A percentile compares a stretch with the other conserved stretches of the same genome.
Evolutionary conservation across 1,140 invertebrate genomes (phyloP).

Genomic region (Platyscapa corneri): DNA sequence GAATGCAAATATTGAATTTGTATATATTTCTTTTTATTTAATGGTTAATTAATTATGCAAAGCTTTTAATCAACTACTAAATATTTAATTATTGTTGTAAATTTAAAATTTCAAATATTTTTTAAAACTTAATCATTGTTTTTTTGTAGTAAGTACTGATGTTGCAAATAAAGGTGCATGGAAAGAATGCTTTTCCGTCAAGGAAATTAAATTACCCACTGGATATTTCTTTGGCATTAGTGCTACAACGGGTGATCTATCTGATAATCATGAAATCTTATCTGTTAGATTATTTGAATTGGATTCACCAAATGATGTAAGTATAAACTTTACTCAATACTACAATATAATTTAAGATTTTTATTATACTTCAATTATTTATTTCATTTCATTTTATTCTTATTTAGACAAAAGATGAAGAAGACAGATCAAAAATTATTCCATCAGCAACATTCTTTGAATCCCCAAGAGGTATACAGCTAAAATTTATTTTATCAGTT

Average conservation of each 20-base stretch:
- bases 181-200: conserved; percentile 94
- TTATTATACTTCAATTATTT: conserved; percentile 33
- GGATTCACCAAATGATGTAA: conserved; percentile 83
- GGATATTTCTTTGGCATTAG: conserved; percentile 96
- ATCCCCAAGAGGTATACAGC: conserved; percentile 80
- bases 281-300: conserved; percentile 93
- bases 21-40: too few relatives aligned
- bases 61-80: too few relatives aligned
- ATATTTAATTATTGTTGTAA: too few relatives aligned
- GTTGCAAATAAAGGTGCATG: conserved; percentile 93
- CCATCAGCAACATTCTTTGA: conserved; percentile 89
- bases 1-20: too few relatives aligned
- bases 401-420: conserved; percentile 78
- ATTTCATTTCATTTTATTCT: conserved; percentile 26
- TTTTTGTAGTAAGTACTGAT: conserved; percentile 87
- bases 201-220: conserved; percentile 93
- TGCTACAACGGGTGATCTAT: conserved; percentile 96
- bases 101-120: not conserved
- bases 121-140: conserved; percentile 19
- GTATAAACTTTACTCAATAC: conserved; percentile 53
- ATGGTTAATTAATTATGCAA: too few relatives aligned
- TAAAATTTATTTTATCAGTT: conserved; percentile 47
- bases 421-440: conserved; percentile 84
- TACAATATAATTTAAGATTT: conserved; percentile 12
- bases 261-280: conserved; percentile 97